Evolutionary conservation across 2,888 invertebrate genomes (phyloP).

Genomic region (Exephanes ischioxanthus): DNA sequence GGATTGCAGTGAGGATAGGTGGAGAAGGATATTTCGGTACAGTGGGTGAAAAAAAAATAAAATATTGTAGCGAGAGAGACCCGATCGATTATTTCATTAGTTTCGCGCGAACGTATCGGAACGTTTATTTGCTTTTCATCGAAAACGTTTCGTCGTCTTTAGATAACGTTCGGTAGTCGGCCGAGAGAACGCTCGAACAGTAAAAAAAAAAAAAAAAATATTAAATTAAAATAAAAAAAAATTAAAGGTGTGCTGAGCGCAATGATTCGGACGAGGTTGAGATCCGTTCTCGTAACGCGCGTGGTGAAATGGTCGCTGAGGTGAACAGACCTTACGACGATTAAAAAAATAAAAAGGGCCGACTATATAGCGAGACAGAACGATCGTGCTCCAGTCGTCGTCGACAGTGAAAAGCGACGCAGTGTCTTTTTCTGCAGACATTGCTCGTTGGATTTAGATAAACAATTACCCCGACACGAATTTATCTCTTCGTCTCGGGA

Average conservation of each 20-base stretch:
- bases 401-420: not conserved
- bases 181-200: not conserved
- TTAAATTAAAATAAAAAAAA: not conserved
- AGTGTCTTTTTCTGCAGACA: not conserved
- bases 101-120: not conserved
- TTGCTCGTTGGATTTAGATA: slow-evolving; percentile 1
- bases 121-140: slow-evolving; percentile 5
- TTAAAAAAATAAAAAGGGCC: not conserved
- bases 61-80: slow-evolving; percentile 11
- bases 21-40: slow-evolving; percentile 58
- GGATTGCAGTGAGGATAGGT: slow-evolving; percentile 71
- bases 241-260: not conserved
- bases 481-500: not conserved
- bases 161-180: slow-evolving; percentile 10
- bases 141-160: slow-evolving; percentile 30
- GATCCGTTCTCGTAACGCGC: slow-evolving; percentile 63
- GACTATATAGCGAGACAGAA: not conserved
- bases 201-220: not conserved
- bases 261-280: slow-evolving; percentile 72
- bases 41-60: slow-evolving; percentile 30
- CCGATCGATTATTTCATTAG: not conserved
- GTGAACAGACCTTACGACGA: slow-evolving; percentile 6
- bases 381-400: slow-evolving; percentile 26
- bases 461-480: not conserved
- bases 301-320: slow-evolving; percentile 64